Percentiles rank a stretch among this genome's conserved stretches.
phyloP scores from a whole-genome alignment of 2,888 invertebrate species.

The Dicyrtoma fusca region DNA sequence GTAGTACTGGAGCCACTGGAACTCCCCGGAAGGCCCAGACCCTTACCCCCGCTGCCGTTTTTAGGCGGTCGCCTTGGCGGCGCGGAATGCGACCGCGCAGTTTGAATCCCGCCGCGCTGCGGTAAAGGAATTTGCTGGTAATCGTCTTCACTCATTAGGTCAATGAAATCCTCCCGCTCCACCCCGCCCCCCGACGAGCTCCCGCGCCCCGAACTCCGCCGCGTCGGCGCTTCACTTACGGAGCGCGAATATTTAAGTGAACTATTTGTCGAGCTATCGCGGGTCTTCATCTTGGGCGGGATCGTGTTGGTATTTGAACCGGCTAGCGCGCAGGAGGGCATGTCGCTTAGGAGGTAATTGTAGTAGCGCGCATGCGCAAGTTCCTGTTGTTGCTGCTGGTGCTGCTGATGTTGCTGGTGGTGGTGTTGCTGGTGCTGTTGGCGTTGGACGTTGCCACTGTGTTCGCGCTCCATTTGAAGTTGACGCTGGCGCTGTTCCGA shows the following conservation, averaged over 20 bases:
- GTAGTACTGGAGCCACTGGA: constrained; percentile 32
- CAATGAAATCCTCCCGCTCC: constrained; percentile 25
- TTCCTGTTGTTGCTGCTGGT: constrained; percentile 20
- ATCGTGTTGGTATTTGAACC: not conserved
- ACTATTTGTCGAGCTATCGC: not conserved
- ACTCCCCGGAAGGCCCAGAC: not conserved
- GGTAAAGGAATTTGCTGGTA: constrained; percentile 55
- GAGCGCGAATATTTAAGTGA: constrained; percentile 36
- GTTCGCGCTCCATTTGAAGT: constrained; percentile 27
- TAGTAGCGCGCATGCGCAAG: constrained; percentile 26
- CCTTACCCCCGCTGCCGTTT: not conserved
- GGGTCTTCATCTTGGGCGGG: not conserved
- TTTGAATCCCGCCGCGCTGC: not conserved
- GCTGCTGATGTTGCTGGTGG: not conserved
- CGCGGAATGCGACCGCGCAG: constrained; percentile 51
- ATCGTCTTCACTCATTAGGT: constrained; percentile 53
- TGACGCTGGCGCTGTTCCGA: constrained; percentile 39
- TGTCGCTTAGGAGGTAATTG: constrained; percentile 30
- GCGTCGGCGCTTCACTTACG: constrained; percentile 7
- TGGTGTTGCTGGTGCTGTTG: constrained; percentile 1
- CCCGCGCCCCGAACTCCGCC: constrained; percentile 13
- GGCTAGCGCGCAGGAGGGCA: not conserved
- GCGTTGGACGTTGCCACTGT: constrained; percentile 24
- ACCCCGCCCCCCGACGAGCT: constrained; percentile 44
- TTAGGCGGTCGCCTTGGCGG: constrained; percentile 50